Conservation (phyloP, 2,797 vertebrate species). For the Chromobotia macracanthus region DNA sequence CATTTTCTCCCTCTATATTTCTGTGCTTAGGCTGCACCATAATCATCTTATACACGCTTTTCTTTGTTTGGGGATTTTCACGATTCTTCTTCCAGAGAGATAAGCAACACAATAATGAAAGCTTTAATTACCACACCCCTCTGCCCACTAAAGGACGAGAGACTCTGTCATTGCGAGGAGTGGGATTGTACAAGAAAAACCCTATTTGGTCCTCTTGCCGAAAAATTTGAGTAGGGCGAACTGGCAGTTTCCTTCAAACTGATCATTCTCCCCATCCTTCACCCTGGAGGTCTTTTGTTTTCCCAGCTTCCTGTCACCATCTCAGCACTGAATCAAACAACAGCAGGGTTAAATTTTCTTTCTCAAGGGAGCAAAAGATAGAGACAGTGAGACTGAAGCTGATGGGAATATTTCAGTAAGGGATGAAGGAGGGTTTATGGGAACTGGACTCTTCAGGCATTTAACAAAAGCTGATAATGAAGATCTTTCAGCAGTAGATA, state of each 20-base stretch:
- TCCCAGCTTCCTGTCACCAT: slow-evolving; percentile 99
- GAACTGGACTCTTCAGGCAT: slow-evolving; percentile 89
- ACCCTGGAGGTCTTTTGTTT: slow-evolving; percentile 88
- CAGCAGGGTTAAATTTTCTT: slow-evolving; percentile 92
- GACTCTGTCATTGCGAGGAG: slow-evolving; percentile 89
- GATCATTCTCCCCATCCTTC: slow-evolving; percentile 79
- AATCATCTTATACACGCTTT: slow-evolving; percentile 67
- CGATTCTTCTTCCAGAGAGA: slow-evolving; percentile 84
- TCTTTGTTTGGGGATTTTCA: slow-evolving; percentile 75
- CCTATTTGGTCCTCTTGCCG: slow-evolving; percentile 83
- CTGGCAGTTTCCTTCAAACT: slow-evolving; percentile 95
- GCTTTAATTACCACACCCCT: slow-evolving; percentile 92
- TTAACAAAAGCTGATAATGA: slow-evolving; percentile 95
- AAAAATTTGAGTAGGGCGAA: slow-evolving; percentile 89
- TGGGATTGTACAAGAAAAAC: slow-evolving; percentile 46
- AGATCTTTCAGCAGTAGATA: slow-evolving; percentile 75
- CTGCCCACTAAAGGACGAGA: slow-evolving; percentile 85
- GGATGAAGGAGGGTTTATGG: slow-evolving; percentile 57
- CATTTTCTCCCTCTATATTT: slow-evolving; percentile 52
- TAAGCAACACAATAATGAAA: slow-evolving; percentile 89
- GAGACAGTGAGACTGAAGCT: slow-evolving; percentile 60
- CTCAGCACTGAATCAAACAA: slow-evolving; percentile 99
- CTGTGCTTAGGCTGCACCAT: slow-evolving; percentile 59
- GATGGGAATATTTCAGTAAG: slow-evolving; percentile 48
- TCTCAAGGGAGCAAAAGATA: slow-evolving; percentile 70